These are phyloP conservation scores for Phrixothrix hirtus DNA, from an alignment of 2,888 invertebrate genomes.

Conservation along the genomic window DNA sequence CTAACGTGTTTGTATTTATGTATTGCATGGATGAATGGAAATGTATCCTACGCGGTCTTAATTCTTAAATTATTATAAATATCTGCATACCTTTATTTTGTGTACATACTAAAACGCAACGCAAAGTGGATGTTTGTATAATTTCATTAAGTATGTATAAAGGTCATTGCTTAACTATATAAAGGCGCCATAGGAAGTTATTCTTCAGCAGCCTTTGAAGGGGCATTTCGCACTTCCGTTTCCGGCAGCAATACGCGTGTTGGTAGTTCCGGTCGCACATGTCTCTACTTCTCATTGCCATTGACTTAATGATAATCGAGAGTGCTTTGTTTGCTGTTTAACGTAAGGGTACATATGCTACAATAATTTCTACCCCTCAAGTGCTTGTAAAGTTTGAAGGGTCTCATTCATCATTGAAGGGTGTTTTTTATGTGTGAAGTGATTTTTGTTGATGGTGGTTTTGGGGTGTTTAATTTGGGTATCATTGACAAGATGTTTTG, in stretches of 20 bases:
- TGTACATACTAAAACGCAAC: too few relatives aligned
- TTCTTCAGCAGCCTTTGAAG: conserved; percentile 7
- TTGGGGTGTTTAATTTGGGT: conserved; percentile 46
- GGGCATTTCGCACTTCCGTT: conserved; percentile 31
- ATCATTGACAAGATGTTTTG: neutral
- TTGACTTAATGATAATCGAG: conserved; percentile 50
- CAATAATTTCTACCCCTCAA: conserved; percentile 28
- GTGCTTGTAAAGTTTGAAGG: conserved; percentile 18
- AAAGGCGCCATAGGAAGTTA: neutral
- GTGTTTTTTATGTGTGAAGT: conserved; percentile 35
- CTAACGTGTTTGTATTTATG: too few relatives aligned
- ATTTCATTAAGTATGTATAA: too few relatives aligned
- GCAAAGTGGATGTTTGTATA: too few relatives aligned
- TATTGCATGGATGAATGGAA: too few relatives aligned
- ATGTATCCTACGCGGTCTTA: too few relatives aligned
- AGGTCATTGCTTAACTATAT: neutral
- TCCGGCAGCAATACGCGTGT: conserved; percentile 30
- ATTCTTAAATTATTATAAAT: too few relatives aligned
- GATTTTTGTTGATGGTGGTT: conserved; percentile 46
- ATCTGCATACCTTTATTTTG: too few relatives aligned
- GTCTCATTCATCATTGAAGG: conserved; percentile 18
- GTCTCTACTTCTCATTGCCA: conserved; percentile 47
- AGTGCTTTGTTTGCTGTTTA: conserved; percentile 39
- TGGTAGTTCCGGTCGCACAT: conserved; percentile 40
- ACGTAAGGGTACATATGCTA: conserved; percentile 32